These are phyloP conservation scores for Hormiphora californensis DNA, from an alignment of 37 sponge, comb jelly and placozoan species.

Conservation along the genomic window DNA sequence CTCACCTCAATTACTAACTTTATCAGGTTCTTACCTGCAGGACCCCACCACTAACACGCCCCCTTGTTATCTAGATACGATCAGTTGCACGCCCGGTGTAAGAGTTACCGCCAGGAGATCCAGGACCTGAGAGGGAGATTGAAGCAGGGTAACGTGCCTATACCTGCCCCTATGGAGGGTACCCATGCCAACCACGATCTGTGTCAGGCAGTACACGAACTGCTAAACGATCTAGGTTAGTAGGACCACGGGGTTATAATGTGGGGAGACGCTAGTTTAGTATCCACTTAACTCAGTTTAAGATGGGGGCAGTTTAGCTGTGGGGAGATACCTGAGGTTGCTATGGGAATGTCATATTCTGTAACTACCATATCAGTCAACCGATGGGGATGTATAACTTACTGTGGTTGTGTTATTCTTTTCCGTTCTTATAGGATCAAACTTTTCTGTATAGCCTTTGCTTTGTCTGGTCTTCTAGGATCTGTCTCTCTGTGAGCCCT, in stretches of 20 bases:
- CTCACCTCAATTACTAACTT: neutral
- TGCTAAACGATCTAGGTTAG: conserved; percentile 13
- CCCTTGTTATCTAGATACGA: neutral
- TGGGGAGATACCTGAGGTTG: too few relatives aligned
- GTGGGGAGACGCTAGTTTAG: too few relatives aligned
- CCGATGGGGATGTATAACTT: too few relatives aligned
- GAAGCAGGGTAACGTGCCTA: neutral
- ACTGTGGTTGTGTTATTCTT: too few relatives aligned
- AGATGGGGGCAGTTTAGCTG: too few relatives aligned
- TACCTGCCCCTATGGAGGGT: neutral
- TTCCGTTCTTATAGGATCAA: too few relatives aligned
- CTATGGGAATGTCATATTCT: too few relatives aligned
- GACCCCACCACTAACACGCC: neutral
- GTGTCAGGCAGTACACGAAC: conserved; percentile 41
- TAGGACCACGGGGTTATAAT: neutral
- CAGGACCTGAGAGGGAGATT: neutral
- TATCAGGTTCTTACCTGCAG: neutral
- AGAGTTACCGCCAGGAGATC: conserved; percentile 21
- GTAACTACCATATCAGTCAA: too few relatives aligned
- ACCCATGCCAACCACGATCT: conserved; percentile 27
- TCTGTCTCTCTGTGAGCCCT: too few relatives aligned
- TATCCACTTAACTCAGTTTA: too few relatives aligned
- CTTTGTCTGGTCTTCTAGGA: too few relatives aligned
- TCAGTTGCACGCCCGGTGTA: conserved; percentile 26
- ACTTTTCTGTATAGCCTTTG: too few relatives aligned